Base-by-base conservation (phyloP, 2,113 vertebrate genomes). In the Oncorhynchus clarkii region DNA sequence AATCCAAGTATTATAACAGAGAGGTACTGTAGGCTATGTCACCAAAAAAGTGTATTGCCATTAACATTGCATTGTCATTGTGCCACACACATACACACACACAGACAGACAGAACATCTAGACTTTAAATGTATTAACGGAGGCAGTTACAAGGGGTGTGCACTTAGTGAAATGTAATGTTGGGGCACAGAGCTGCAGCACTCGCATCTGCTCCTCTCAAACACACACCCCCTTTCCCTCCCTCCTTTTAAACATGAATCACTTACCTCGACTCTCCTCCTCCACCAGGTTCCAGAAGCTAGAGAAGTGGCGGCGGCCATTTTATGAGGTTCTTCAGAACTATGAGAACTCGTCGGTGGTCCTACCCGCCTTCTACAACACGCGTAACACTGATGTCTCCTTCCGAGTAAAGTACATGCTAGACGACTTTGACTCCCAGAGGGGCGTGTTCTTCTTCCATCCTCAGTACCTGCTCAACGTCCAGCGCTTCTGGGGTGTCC, bases 1-100 rank as follows among this genome's bases (percentile, higher is more conserved):
- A 99, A 99, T 86, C 97, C 97, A 26, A 99, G 97, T 85, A 99
- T 99, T 80, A 98, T 99, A 67, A 97, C 95, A 4, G 97, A 99
- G 84, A 97, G 96, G 97, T 99, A 90, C 59, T 20, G 75, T 65
- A 67, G 51, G 49, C 14, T 13, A 51, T 51, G 13, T 16, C 49
- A 51, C 11, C 49, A 51, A 13, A 51, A 51, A 51, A 51, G 12
- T 51, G 14, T 51, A 51, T 51, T 51, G 11, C 14, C 49, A 51
- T 51, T 51, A 51, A 51, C 51, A 54, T 54, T 54, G 3, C 16
- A 54, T 54, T 54, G 16, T 54, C 51, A 54, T 18, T 18, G 13
- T 16, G 13, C 12, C 51, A 54, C 51, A 54, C 51, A 54, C 51
- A 54, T 16, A 76, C 72, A 22, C 34, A 34, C 26, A 57, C 31